Conservation (phyloP, 2,888 invertebrate species). For the Tipula confusa region DNA sequence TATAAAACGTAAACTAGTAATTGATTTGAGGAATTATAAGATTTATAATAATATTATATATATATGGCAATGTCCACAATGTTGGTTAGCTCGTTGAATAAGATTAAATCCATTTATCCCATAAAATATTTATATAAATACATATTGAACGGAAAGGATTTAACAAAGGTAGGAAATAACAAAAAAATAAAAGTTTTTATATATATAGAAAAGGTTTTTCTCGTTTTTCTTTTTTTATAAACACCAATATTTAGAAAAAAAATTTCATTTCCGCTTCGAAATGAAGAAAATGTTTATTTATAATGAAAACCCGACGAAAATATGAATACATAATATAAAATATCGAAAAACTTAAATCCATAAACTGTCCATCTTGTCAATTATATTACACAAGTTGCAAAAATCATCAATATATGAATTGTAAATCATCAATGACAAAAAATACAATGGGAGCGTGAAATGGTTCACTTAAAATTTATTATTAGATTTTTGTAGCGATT, state of each 20-base stretch:
- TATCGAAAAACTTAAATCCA: not conserved
- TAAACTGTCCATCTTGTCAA: constrained; percentile 12
- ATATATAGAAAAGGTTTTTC: not conserved
- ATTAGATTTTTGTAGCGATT: too few relatives aligned
- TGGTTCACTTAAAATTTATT: too few relatives aligned
- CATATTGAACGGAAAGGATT: not conserved
- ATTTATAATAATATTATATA: not conserved
- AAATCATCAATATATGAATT: not conserved
- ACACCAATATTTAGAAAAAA: not conserved
- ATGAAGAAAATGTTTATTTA: not conserved
- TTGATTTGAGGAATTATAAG: not conserved
- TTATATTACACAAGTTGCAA: not conserved
- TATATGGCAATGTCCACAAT: not conserved
- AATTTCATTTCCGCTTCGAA: constrained; percentile 13
- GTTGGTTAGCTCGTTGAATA: not conserved
- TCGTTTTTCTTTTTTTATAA: not conserved
- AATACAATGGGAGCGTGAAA: too few relatives aligned
- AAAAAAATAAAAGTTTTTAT: not conserved
- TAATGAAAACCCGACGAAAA: not conserved
- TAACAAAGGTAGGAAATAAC: constrained; percentile 20
- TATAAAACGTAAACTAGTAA: too few relatives aligned
- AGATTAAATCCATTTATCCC: not conserved
- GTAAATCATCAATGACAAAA: too few relatives aligned
- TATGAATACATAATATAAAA: not conserved
- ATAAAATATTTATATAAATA: not conserved